A percentile compares a stretch with the other conserved stretches of the same genome.
Conservation (phyloP, 2,797 vertebrate species). For the Uromys caudimaculatus region DNA sequence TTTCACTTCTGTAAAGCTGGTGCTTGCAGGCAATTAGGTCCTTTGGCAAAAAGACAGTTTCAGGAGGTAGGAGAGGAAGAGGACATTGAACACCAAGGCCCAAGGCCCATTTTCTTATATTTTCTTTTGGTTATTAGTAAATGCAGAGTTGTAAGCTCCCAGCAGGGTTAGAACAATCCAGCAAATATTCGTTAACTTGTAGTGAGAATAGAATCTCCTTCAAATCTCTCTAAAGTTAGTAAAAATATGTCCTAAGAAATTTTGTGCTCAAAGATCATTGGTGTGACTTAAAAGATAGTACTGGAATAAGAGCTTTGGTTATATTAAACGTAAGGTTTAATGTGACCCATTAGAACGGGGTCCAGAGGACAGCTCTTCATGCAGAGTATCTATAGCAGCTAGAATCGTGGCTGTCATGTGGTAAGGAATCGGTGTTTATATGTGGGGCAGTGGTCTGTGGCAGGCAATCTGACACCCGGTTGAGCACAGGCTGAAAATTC, state of each 20-base stretch:
- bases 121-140: neutral
- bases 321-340: neutral
- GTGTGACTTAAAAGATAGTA: neutral
- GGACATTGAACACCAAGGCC: neutral
- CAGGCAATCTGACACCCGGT: too few species aligned
- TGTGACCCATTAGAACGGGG: neutral
- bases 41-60: slow-evolving; percentile 1
- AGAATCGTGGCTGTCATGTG: neutral
- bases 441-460: too few species aligned
- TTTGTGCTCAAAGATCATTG: neutral
- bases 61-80: neutral
- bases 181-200: neutral
- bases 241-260: neutral
- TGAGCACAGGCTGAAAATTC: too few species aligned
- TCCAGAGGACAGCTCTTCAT: neutral
- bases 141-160: neutral
- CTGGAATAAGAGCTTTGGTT: neutral
- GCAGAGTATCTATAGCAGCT: neutral
- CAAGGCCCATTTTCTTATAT: neutral
- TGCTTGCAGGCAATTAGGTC: neutral
- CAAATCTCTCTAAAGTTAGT: neutral
- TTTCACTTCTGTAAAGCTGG: slow-evolving; percentile 50
- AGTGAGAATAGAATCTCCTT: neutral
- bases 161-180: neutral
- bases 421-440: neutral